Evolutionary conservation across 2,113 vertebrate genomes (phyloP).

Genomic region (Rallus limicola): DNA sequence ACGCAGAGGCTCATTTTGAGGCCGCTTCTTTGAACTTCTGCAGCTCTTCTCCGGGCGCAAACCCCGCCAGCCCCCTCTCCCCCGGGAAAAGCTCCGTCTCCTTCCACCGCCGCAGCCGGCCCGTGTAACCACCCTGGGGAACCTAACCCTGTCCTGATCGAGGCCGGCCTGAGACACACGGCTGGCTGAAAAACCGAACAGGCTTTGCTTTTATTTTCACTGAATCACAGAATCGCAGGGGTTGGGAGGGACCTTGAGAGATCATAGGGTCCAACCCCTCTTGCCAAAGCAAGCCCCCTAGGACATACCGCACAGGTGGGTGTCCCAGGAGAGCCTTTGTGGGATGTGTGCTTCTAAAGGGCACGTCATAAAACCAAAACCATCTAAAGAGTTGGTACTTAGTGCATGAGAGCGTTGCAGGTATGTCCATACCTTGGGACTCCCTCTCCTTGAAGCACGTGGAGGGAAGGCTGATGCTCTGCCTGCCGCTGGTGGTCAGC

Average conservation of each 20-base stretch:
- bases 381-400: neutral
- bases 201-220: neutral
- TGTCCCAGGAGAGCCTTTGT: too few species aligned
- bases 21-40: neutral
- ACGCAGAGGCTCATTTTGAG: fast-evolving
- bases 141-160: neutral
- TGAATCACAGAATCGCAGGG: too few species aligned
- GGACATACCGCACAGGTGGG: too few species aligned
- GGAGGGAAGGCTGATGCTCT: neutral
- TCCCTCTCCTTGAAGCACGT: neutral
- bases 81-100: neutral
- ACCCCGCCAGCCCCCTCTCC: neutral
- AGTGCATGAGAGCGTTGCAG: neutral
- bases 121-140: neutral
- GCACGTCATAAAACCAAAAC: neutral
- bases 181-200: neutral
- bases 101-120: neutral
- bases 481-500: neutral
- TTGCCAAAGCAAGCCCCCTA: too few species aligned
- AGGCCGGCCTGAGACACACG: neutral
- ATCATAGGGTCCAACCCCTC: too few species aligned
- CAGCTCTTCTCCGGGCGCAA: neutral
- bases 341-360: neutral
- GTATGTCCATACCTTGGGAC: neutral
- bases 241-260: too few species aligned